Evolutionary conservation across 2,797 vertebrate species (phyloP), one percentile per base, ranked within the genome.

Genomic region (Glyptemys insculpta): DNA sequence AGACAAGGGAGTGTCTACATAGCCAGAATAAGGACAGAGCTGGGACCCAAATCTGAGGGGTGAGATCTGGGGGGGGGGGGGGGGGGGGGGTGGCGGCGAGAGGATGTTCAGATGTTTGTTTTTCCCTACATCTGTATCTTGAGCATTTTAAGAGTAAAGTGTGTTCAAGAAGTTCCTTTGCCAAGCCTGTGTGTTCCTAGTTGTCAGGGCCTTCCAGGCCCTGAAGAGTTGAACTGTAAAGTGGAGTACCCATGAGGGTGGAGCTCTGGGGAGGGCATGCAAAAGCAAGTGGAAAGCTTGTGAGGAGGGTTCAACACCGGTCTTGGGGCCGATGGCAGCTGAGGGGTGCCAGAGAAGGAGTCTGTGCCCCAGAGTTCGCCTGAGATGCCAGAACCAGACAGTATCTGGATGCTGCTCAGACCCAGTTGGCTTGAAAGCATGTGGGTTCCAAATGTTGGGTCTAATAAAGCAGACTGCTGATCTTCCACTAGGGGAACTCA

Each of bases 11-110:
- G 29, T 16, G 15, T 62, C 15, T 16, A 16, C 59, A 34, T 62
- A 34, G 59, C 59, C 31, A 62, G 31, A 62, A 15, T 31, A 59
- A 62, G 62, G n/a, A n/a, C 62, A 68, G 62, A n/a, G 18, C 34
- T 68, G n/a, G 34, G 62, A n/a, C 62, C 15, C 31, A 34, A 34
- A 8, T 9, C 62, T 19, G 62, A 37, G 18, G n/a, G 34, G 15
- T 19, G 62, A 19, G 34, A 37, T 68, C 16, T n/a, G n/a, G n/a
- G n/a, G n/a, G n/a, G n/a, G n/a, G n/a, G n/a, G n/a, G n/a, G 53
- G 6, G 21, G 8, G 6, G 0, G 4, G 2, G 15, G 7, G 59
- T 18, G 9, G 18, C 7, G 15, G 59, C 41, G 62, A 10, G 18
- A 16, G 34, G 25, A 27, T n/a, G 3, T n/a, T n/a, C 62, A 65